phyloP scores from a whole-genome alignment of 2,888 invertebrate genomes.

The Luperina testacea region DNA sequence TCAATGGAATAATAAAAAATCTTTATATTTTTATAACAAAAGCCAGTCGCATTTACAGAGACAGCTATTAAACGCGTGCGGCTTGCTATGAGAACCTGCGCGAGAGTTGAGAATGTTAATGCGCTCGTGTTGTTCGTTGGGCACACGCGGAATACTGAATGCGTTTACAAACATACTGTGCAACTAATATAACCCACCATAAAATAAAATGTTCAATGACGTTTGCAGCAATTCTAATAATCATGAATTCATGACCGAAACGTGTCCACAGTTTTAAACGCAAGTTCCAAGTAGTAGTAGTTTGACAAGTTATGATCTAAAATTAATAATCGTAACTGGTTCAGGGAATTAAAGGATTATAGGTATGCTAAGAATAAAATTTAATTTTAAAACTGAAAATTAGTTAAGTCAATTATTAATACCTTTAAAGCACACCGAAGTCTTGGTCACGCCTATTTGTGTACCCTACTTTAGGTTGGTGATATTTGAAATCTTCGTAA shows the following conservation, averaged over 20 bases:
- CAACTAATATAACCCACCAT: slow-evolving; percentile 70
- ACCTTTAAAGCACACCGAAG: not conserved
- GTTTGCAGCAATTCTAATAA: slow-evolving; percentile 45
- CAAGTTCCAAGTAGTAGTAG: not conserved
- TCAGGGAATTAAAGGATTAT: not conserved
- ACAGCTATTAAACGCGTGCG: slow-evolving; percentile 74
- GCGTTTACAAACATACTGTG: slow-evolving; percentile 75
- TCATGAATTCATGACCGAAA: slow-evolving; percentile 47
- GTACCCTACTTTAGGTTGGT: too few relatives aligned
- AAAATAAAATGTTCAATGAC: slow-evolving; percentile 60
- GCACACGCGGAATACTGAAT: slow-evolving; percentile 84
- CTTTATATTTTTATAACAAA: slow-evolving; percentile 49
- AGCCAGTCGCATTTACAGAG: slow-evolving; percentile 67
- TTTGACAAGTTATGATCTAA: slow-evolving; percentile 15
- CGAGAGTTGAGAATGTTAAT: slow-evolving; percentile 87
- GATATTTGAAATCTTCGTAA: too few relatives aligned
- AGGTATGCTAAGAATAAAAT: not conserved
- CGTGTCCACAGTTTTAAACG: slow-evolving; percentile 45
- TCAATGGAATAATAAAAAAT: slow-evolving; percentile 30
- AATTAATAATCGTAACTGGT: not conserved
- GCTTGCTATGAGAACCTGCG: slow-evolving; percentile 85
- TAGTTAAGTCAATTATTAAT: not conserved
- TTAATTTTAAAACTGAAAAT: not conserved
- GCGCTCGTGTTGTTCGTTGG: slow-evolving; percentile 83
- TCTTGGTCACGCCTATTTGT: too few relatives aligned